These are phyloP conservation scores for Opisthocomus hoazin DNA, from an alignment of 2,113 vertebrate species.

Conservation along the genomic window DNA sequence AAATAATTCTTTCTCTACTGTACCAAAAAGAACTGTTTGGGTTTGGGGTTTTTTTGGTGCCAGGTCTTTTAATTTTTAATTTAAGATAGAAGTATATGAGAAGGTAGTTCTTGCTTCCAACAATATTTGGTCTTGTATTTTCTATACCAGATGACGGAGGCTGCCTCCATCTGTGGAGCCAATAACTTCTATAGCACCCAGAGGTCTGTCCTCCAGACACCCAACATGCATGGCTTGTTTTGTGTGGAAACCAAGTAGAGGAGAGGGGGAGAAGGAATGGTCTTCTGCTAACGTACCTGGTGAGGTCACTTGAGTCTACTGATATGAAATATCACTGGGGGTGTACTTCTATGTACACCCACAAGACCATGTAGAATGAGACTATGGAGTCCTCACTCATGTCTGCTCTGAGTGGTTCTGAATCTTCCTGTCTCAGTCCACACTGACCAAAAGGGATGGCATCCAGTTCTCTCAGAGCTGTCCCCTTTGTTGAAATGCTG, in stretches of 20 bases:
- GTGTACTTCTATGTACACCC: not conserved
- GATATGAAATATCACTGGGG: not conserved
- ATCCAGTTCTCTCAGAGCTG: not conserved
- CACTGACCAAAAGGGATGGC: not conserved
- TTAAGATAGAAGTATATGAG: not conserved
- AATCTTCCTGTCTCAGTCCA: not conserved
- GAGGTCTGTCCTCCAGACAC: not conserved
- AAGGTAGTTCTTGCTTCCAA: not conserved
- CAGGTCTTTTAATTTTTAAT: not conserved
- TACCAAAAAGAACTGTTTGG: not conserved
- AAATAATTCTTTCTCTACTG: not conserved
- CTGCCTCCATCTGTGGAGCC: not conserved
- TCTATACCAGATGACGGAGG: not conserved
- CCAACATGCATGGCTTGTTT: not conserved
- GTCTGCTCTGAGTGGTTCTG: not conserved
- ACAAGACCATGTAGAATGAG: not conserved
- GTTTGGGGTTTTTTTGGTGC: no score
- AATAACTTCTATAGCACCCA: not conserved
- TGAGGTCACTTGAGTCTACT: not conserved
- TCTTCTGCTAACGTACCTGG: not conserved
- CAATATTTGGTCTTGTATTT: not conserved
- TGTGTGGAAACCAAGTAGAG: not conserved
- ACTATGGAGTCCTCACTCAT: not conserved
- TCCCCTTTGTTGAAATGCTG: not conserved
- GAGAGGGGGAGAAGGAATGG: not conserved